Conservation (phyloP, 2,888 invertebrate species). For the Zaprionus bogoriensis region DNA sequence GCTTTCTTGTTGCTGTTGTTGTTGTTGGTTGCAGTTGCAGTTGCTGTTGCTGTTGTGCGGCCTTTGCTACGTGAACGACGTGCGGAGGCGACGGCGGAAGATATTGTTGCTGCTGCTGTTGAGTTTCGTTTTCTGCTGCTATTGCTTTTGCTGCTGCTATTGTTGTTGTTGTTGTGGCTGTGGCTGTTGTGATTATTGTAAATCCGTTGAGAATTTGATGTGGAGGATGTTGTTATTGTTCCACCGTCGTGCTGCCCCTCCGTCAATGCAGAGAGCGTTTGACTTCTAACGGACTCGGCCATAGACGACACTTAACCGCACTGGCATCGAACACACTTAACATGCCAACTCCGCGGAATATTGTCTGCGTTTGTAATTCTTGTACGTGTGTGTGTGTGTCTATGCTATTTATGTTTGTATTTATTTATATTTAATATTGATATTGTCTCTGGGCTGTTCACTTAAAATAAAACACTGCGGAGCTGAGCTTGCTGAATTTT, state of each 20-base stretch:
- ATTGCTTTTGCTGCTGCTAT: slow-evolving; percentile 46
- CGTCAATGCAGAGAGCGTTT: slow-evolving; percentile 89
- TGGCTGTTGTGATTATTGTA: slow-evolving; percentile 40
- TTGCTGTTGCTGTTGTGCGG: slow-evolving; percentile 28
- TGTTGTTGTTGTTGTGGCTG: slow-evolving; percentile 45
- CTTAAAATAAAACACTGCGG: neutral
- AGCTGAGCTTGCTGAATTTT: neutral
- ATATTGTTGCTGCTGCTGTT: slow-evolving; percentile 36
- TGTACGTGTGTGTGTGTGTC: slow-evolving; percentile 4
- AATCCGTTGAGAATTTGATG: slow-evolving; percentile 33
- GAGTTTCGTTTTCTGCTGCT: slow-evolving; percentile 41
- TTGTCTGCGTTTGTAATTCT: slow-evolving; percentile 36
- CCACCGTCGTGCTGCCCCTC: slow-evolving; percentile 84
- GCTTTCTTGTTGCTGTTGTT: slow-evolving; percentile 34
- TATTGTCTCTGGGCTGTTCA: neutral
- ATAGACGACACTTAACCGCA: slow-evolving; percentile 93
- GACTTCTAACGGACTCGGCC: slow-evolving; percentile 93
- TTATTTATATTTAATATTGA: neutral
- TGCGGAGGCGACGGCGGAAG: slow-evolving; percentile 24
- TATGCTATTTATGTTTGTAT: neutral
- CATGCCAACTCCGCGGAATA: slow-evolving; percentile 79
- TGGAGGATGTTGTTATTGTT: slow-evolving; percentile 51
- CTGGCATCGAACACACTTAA: slow-evolving; percentile 84
- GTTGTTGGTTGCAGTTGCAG: slow-evolving; percentile 4
- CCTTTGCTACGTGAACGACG: slow-evolving; percentile 58